Conservation (phyloP, 2,113 vertebrate species). For the Pteruthius melanotis region DNA sequence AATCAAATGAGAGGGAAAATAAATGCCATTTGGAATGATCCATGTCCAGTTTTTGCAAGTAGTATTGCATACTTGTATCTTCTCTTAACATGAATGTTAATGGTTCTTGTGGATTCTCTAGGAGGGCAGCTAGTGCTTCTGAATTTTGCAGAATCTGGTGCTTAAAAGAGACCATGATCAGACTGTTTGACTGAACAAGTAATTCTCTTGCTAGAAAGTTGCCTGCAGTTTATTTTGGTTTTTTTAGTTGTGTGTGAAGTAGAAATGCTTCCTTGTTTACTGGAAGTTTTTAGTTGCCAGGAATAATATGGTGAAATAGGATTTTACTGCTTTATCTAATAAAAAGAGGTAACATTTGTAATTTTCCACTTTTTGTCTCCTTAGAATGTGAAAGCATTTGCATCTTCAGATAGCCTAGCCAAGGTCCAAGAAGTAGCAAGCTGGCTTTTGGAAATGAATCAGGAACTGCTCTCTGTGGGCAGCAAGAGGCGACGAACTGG, state of each 20-base stretch:
- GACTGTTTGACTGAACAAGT: not conserved
- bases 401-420: constrained; percentile 98
- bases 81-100: not conserved
- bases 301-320: not conserved
- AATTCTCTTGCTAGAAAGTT: not conserved
- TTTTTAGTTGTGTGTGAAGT: not conserved
- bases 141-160: not conserved
- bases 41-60: not conserved
- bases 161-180: not conserved
- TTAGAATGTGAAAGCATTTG: constrained; percentile 97
- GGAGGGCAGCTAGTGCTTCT: not conserved
- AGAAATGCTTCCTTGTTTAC: not conserved
- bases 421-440: constrained; percentile 99
- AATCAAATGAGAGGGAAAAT: not conserved
- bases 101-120: not conserved
- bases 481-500: constrained; percentile 93
- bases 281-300: not conserved
- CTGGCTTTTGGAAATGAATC: constrained; percentile 99
- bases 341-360: not conserved
- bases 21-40: not conserved
- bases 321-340: not conserved
- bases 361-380: not conserved
- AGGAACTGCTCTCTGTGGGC: constrained; percentile 99
- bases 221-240: not conserved
- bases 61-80: not conserved